Percentiles rank a stretch among this genome's conserved stretches.
These are phyloP conservation scores for Brachirus orientalis DNA, from an alignment of 2,113 vertebrate species.

Conservation along the genomic window DNA sequence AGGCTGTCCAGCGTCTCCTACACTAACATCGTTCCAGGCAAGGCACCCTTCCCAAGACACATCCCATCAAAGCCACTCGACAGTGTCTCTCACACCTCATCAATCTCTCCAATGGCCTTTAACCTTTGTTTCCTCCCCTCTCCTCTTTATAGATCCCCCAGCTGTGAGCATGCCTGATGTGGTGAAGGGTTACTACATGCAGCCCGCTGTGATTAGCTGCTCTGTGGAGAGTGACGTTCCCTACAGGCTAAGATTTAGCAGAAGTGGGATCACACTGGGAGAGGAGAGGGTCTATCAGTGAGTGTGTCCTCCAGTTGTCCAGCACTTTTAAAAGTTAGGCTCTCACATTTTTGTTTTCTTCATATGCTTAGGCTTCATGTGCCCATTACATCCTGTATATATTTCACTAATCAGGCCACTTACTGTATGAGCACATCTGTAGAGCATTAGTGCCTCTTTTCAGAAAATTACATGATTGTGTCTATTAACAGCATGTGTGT, in stretches of 20 bases:
- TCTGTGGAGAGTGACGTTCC: slow-evolving; percentile 86
- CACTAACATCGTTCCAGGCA: slow-evolving; percentile 88
- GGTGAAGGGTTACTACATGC: slow-evolving; percentile 83
- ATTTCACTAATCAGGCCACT: slow-evolving; percentile 45
- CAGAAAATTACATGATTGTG: slow-evolving; percentile 58
- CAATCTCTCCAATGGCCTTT: slow-evolving; percentile 52
- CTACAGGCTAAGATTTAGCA: slow-evolving; percentile 86
- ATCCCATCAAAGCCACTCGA: slow-evolving; percentile 15
- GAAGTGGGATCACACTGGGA: slow-evolving; percentile 78
- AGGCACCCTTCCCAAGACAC: too few relatives aligned
- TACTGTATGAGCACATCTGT: slow-evolving; percentile 38
- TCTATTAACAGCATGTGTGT: slow-evolving; percentile 31
- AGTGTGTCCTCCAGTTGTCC: too few relatives aligned
- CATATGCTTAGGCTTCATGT: too few relatives aligned
- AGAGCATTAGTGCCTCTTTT: slow-evolving; percentile 53
- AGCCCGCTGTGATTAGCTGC: slow-evolving; percentile 85
- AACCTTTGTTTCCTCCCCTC: slow-evolving; percentile 49
- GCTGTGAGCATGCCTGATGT: slow-evolving; percentile 86
- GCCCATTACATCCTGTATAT: slow-evolving; percentile 38
- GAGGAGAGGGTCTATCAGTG: slow-evolving; percentile 86
- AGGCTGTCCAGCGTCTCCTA: slow-evolving; percentile 94
- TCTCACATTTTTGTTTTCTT: slow-evolving; percentile 10
- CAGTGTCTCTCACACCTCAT: slow-evolving; percentile 58
- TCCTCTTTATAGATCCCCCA: slow-evolving; percentile 80
- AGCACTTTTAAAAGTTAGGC: too few relatives aligned